Percentiles rank a stretch among this genome's conserved stretches.
Conservation (phyloP, 2,797 vertebrate species). For the Anisognathus igniventris region DNA sequence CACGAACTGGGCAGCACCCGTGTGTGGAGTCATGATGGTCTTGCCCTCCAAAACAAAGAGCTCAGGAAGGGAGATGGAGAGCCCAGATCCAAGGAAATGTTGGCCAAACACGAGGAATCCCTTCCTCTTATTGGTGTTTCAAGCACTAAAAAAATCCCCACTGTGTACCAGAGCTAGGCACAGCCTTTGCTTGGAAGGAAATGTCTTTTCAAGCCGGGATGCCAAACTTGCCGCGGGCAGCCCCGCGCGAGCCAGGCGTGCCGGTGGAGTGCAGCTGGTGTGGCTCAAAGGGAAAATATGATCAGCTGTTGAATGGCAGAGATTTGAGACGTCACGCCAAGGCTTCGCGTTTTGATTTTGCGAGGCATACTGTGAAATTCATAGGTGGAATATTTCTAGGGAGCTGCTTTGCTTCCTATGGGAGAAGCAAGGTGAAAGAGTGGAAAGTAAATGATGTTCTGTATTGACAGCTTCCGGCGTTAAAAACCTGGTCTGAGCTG, state of each 20-base stretch:
- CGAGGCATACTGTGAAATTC: background rate
- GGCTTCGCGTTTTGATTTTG: background rate
- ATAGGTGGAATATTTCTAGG: background rate
- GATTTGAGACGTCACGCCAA: background rate
- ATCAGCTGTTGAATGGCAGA: background rate
- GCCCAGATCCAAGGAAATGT: background rate
- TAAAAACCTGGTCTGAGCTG: background rate
- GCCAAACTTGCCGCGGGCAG: background rate
- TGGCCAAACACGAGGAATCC: background rate
- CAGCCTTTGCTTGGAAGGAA: background rate
- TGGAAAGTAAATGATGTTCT: background rate
- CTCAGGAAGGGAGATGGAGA: background rate
- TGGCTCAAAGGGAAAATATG: background rate
- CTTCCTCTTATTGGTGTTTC: background rate
- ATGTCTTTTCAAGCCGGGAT: background rate
- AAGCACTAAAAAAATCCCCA: background rate
- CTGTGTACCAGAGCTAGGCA: background rate
- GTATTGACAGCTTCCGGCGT: background rate
- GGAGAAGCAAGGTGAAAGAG: background rate
- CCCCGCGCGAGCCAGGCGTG: fast-evolving
- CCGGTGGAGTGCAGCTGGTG: background rate
- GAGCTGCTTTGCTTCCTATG: background rate
- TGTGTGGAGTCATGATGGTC: background rate
- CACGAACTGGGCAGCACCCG: fast-evolving
- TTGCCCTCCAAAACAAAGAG: background rate